Evolutionary conservation across 1,140 invertebrate genomes (phyloP).

Genomic region (Solenopsis fugax): DNA sequence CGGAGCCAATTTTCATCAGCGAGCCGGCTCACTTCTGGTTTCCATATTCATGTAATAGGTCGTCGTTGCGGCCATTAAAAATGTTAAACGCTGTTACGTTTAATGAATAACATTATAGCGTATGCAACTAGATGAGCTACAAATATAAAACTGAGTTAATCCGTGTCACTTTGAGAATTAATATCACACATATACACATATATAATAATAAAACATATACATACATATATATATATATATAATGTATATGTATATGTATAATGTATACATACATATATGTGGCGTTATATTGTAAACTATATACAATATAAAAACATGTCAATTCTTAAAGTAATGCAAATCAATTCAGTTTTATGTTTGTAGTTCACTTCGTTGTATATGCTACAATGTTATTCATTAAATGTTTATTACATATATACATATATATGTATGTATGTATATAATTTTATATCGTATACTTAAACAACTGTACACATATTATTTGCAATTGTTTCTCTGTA

Average conservation of each 20-base stretch:
- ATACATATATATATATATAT: not conserved
- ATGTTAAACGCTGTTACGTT: constrained; percentile 58
- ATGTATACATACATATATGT: not conserved
- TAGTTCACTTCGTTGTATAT: not conserved
- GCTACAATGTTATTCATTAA: constrained; percentile 11
- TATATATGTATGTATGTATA: not conserved
- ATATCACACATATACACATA: constrained; percentile 6
- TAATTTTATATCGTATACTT: not conserved
- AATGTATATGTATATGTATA: not conserved
- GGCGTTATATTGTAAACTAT: not conserved
- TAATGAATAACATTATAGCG: constrained; percentile 47
- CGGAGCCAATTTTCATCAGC: constrained; percentile 59
- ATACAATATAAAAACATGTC: not conserved
- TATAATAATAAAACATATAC: not conserved
- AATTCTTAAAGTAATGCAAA: not conserved
- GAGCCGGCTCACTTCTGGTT: constrained; percentile 48
- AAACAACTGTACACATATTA: not conserved
- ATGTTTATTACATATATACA: not conserved
- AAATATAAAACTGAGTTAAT: constrained; percentile 41
- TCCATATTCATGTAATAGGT: constrained; percentile 63
- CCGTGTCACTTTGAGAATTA: not conserved
- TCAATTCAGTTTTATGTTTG: constrained; percentile 35
- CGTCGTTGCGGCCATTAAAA: constrained; percentile 59
- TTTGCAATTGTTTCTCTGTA: not conserved
- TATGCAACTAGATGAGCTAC: constrained; percentile 16